Percentiles rank a stretch among this genome's conserved stretches.
These are phyloP conservation scores for Drosophila mauritiana DNA, from an alignment of 1,140 invertebrate genomes.

Conservation along the genomic window DNA sequence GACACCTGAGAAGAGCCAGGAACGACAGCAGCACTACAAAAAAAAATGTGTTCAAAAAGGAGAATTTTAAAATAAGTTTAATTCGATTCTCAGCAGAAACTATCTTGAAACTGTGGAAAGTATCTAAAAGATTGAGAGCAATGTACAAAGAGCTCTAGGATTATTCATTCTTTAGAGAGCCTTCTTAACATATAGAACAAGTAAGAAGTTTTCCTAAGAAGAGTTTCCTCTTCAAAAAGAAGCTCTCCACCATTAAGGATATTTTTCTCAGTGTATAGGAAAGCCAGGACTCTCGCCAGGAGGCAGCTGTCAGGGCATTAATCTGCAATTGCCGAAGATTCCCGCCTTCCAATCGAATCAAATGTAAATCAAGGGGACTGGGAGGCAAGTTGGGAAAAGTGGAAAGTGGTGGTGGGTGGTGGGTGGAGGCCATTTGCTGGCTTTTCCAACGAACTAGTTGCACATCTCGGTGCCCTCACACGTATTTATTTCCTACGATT, in stretches of 20 bases:
- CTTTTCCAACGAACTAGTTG: constrained; percentile 74
- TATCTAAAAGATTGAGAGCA: neutral
- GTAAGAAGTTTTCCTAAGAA: too few species aligned
- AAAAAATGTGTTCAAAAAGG: constrained; percentile 1
- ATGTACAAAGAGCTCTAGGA: neutral
- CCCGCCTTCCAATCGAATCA: constrained; percentile 77
- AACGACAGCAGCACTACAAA: constrained; percentile 24
- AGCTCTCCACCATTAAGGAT: too few species aligned
- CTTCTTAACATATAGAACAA: too few species aligned
- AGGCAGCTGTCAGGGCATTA: constrained; percentile 80
- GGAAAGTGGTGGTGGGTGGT: neutral
- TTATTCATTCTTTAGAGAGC: too few species aligned
- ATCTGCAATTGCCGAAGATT: constrained; percentile 82
- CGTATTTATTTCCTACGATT: constrained; percentile 44
- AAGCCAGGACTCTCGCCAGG: constrained; percentile 31
- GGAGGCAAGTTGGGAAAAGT: constrained; percentile 1
- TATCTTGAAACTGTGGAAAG: too few species aligned
- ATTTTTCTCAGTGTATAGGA: neutral
- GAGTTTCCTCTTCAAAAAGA: too few species aligned
- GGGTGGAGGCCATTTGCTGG: constrained; percentile 4
- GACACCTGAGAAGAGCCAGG: constrained; percentile 72
- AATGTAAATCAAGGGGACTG: constrained; percentile 72
- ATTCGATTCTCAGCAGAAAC: too few species aligned
- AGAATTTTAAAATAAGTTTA: neutral
- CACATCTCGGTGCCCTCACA: constrained; percentile 57